A percentile compares a stretch with the other conserved stretches of the same genome.
phyloP scores from a whole-genome alignment of 2,888 invertebrate species.

The Drosophila aldrichi region DNA sequence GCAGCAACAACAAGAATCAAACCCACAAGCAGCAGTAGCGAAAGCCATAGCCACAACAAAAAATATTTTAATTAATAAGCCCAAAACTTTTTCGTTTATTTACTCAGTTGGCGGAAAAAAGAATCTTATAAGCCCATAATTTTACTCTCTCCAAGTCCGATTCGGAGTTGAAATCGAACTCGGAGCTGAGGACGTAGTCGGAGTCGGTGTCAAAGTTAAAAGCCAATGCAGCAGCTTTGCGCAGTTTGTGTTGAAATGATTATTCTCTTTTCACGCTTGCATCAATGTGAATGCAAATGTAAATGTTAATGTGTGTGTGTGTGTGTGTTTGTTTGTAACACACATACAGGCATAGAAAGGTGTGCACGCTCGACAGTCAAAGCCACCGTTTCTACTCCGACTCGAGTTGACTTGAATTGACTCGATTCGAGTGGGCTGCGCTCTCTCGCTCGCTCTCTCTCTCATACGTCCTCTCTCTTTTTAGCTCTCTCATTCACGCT shows the following conservation, averaged over 20 bases:
- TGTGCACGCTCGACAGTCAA: slow-evolving; percentile 18
- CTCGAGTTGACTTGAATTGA: slow-evolving; percentile 27
- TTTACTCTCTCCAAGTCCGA: neutral
- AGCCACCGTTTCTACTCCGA: slow-evolving; percentile 41
- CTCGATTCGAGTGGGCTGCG: slow-evolving; percentile 36
- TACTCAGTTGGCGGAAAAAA: slow-evolving; percentile 41
- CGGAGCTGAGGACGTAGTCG: slow-evolving; percentile 1
- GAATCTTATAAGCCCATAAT: slow-evolving; percentile 2
- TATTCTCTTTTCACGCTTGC: slow-evolving; percentile 14
- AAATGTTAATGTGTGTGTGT: neutral
- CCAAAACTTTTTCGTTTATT: slow-evolving; percentile 37
- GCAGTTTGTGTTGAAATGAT: slow-evolving; percentile 18
- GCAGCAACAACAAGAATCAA: slow-evolving; percentile 9
- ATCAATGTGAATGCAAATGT: slow-evolving; percentile 8
- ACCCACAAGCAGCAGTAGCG: slow-evolving; percentile 1
- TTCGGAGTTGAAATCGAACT: neutral
- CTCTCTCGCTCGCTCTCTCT: neutral
- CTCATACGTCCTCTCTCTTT: slow-evolving; percentile 10
- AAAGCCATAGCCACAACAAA: slow-evolving; percentile 25
- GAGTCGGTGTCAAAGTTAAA: slow-evolving; percentile 28
- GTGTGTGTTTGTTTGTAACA: slow-evolving; percentile 12
- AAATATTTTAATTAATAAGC: slow-evolving; percentile 29
- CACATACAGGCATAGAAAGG: slow-evolving; percentile 6
- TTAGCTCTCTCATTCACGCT: slow-evolving; percentile 15
- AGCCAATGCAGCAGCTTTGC: slow-evolving; percentile 42